phyloP scores from a whole-genome alignment of 2,888 invertebrate species.

The Drymonia ruficornis region DNA sequence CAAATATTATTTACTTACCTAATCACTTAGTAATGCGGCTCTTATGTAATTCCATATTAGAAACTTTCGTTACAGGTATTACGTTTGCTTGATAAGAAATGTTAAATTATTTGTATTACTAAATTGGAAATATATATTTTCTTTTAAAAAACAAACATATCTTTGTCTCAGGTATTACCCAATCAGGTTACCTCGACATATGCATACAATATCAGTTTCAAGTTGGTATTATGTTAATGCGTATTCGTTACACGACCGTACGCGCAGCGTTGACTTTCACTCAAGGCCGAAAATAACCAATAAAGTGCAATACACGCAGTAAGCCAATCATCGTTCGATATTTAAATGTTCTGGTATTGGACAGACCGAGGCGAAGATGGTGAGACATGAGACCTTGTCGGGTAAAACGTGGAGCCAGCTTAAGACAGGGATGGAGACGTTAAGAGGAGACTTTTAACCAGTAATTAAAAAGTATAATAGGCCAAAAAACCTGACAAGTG shows the following conservation, averaged over 20 bases:
- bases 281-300: conserved; percentile 72
- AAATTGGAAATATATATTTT: background rate
- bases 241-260: conserved; percentile 37
- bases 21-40: background rate
- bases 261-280: conserved; percentile 64
- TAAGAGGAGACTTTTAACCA: no score
- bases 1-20: background rate
- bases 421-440: no score
- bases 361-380: no score
- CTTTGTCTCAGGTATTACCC: conserved; percentile 9
- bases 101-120: no score
- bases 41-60: background rate
- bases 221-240: conserved; percentile 22
- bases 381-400: no score
- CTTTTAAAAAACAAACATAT: background rate
- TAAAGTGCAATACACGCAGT: conserved; percentile 40
- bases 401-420: no score
- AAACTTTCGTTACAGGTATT: background rate
- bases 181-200: conserved; percentile 16
- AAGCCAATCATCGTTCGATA: conserved; percentile 16
- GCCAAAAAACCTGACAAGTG: no score
- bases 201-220: conserved; percentile 14
- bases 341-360: no score
- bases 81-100: background rate
- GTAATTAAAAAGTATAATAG: no score